These are phyloP conservation scores for Lithophane socia DNA, from an alignment of 2,888 invertebrate species.

Conservation along the genomic window DNA sequence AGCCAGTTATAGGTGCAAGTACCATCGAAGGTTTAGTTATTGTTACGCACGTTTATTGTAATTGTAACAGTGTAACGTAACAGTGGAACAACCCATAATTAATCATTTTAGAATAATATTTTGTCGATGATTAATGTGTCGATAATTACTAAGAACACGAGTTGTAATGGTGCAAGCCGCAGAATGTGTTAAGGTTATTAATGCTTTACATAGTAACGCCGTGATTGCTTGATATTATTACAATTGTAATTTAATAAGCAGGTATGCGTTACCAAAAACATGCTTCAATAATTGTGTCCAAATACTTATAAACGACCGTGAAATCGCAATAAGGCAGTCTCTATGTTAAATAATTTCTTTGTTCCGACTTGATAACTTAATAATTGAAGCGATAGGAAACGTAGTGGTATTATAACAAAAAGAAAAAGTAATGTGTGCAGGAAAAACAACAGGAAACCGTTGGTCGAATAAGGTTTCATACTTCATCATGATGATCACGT, in stretches of 20 bases:
- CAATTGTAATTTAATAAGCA: conserved; percentile 63
- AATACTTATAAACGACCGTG: conserved; percentile 62
- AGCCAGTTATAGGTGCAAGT: conserved; percentile 6
- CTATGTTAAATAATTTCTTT: conserved; percentile 55
- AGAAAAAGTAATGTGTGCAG: conserved; percentile 33
- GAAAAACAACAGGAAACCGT: conserved; percentile 40
- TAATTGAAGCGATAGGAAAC: conserved; percentile 28
- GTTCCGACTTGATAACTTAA: conserved; percentile 40
- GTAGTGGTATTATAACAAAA: conserved; percentile 16
- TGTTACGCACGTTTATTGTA: conserved; percentile 63
- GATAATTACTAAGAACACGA: conserved; percentile 78
- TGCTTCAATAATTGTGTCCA: conserved; percentile 63
- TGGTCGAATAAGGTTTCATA: conserved; percentile 23
- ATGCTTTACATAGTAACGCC: conserved; percentile 65
- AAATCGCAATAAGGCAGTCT: conserved; percentile 56
- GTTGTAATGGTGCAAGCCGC: conserved; percentile 71
- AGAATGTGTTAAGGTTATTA: conserved; percentile 74
- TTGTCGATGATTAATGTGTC: conserved; percentile 79
- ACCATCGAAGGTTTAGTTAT: conserved; percentile 67
- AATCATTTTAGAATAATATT: conserved; percentile 81
- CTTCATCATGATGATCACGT: conserved; percentile 43
- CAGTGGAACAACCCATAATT: conserved; percentile 75
- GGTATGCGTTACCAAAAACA: conserved; percentile 60
- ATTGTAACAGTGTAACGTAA: conserved; percentile 71
- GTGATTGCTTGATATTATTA: conserved; percentile 68